Base-by-base conservation (phyloP, 2,113 vertebrate genomes). In the Corythornis madagascariensis region DNA sequence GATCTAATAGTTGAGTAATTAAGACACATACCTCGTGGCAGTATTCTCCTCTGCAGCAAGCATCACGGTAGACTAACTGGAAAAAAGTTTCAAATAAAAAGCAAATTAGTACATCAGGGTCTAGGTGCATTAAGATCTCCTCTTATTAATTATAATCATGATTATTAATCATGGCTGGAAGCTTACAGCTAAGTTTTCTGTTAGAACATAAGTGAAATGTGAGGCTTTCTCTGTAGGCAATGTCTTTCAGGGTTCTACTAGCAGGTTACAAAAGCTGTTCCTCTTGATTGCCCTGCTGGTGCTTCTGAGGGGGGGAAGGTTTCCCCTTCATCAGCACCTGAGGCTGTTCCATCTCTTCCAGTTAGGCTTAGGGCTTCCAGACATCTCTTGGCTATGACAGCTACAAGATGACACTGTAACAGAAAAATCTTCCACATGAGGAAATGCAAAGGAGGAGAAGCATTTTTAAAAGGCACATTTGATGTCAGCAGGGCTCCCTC, bases 1-100 rank as follows among this genome's bases (percentile, higher is more conserved):
- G 6, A 21, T 71, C 55, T 59, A 26, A 78, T 24, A 82, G 71
- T 7, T 88, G 61, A 59, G 31, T 81, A 84, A 88, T 67, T 61
- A 74, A 89, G 13, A 28, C 47, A 76, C 21, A 5, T 53, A 67
- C 28, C 28, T 83, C 67, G 67, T 33, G 10, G 33, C 11, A 3
- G 11, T 89, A 65, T 45, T 83, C n/a, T 92, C 22, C 43, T 94
- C 61, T 77, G 16, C 18, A 57, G 17, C 35, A 29, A 71, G n/a
- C 53, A 50, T 77, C 45, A 22, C 38, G 29, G 63, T 18, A 78
- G 63, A 76, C 26, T 64, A 61, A 76, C 43, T 40, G 26, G 63
- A 82, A 86, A 72, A 93, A 88, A 50, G 22, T 65, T 82, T 85
- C 35, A 83, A 75, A 63, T 55, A 56, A 83, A 85, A 88, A 57